phyloP scores from a whole-genome alignment of 2,888 invertebrate genomes.

The Plagiodera versicolora region DNA sequence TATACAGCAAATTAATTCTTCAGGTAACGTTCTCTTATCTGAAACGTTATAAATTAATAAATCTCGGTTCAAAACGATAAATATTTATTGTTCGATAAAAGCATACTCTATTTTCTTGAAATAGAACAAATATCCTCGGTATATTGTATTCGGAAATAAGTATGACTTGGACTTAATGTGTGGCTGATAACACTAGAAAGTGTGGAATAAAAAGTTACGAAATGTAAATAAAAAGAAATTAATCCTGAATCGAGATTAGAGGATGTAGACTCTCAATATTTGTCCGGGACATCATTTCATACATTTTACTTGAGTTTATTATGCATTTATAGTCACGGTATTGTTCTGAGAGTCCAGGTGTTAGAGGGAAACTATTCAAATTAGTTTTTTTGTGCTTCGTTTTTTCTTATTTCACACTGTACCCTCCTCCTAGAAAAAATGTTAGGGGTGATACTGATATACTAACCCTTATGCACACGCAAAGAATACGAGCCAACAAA shows the following conservation, averaged over 20 bases:
- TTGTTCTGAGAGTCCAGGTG: constrained; percentile 19
- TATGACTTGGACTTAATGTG: constrained; percentile 24
- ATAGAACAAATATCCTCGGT: constrained; percentile 30
- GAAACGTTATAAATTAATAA: constrained; percentile 39
- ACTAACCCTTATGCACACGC: no score
- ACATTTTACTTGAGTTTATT: neutral
- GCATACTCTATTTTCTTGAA: constrained; percentile 24
- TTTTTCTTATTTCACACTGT: constrained; percentile 6
- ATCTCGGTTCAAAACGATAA: constrained; percentile 35
- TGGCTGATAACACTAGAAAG: constrained; percentile 23
- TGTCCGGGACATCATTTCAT: constrained; percentile 14
- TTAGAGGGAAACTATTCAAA: neutral
- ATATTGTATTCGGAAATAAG: constrained; percentile 27
- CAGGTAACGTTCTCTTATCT: constrained; percentile 29
- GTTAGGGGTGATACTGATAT: constrained; percentile 10
- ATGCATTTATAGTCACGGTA: constrained; percentile 8
- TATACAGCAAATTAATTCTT: constrained; percentile 10
- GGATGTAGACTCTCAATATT: constrained; percentile 20
- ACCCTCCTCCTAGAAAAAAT: neutral
- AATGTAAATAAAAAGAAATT: constrained; percentile 30
- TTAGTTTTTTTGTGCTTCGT: no score
- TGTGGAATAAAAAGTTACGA: constrained; percentile 29
- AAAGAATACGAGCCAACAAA: no score
- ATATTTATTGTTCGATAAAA: constrained; percentile 41
- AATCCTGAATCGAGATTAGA: constrained; percentile 23